These are phyloP conservation scores for Mesocricetus auratus DNA, from an alignment of 2,113 vertebrate genomes.

Conservation along the genomic window DNA sequence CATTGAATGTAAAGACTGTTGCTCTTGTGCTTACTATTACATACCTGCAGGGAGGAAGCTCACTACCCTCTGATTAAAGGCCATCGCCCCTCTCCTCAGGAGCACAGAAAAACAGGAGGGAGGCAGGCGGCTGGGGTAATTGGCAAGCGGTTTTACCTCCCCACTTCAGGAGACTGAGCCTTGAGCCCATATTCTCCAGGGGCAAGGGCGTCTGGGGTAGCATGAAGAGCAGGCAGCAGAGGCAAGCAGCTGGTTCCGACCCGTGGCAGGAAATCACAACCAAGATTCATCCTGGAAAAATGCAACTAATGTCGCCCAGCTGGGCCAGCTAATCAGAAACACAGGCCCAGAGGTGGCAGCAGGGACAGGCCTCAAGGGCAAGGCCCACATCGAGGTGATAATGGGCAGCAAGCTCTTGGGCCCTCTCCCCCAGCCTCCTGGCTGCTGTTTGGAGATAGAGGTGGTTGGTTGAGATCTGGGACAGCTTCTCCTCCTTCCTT, in stretches of 20 bases:
- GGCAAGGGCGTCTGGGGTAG: conserved; percentile 55
- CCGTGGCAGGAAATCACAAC: conserved; percentile 82
- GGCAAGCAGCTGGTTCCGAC: conserved; percentile 77
- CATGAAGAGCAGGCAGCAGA: conserved; percentile 68
- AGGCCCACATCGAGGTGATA: conserved; percentile 75
- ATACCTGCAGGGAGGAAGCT: neutral
- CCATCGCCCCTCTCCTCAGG: neutral
- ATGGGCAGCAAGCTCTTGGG: conserved; percentile 74
- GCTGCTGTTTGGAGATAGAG: conserved; percentile 75
- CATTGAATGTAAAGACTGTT: neutral
- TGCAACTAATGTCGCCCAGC: conserved; percentile 81
- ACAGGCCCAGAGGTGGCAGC: conserved; percentile 81
- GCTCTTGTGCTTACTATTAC: neutral
- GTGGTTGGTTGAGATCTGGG: neutral
- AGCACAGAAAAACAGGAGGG: neutral
- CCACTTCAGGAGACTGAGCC: neutral
- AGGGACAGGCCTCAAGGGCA: conserved; percentile 75
- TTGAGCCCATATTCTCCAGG: neutral
- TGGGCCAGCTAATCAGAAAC: conserved; percentile 83
- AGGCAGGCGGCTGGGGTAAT: neutral
- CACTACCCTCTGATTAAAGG: neutral
- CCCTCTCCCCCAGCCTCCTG: conserved; percentile 50
- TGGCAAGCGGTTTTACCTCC: neutral
- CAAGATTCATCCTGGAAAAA: conserved; percentile 84
- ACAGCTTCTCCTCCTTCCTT: neutral